phyloP scores from a whole-genome alignment of 2,113 vertebrate genomes.

The Ardeotis arabs region DNA sequence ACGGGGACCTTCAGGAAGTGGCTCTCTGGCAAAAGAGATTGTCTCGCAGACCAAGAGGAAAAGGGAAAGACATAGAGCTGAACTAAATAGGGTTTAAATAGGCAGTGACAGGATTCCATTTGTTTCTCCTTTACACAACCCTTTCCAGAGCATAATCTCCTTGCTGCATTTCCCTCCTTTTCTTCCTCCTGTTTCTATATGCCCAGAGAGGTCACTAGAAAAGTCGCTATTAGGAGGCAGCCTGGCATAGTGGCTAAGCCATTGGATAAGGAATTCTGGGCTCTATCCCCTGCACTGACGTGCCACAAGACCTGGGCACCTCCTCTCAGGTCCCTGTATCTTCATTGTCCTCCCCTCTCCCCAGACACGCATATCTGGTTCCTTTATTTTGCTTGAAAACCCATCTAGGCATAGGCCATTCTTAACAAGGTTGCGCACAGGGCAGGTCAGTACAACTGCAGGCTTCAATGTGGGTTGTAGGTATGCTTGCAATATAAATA shows the following conservation, averaged over 20 bases:
- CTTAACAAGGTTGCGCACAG: neutral
- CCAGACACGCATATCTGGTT: neutral
- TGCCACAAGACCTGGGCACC: neutral
- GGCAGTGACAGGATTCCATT: neutral
- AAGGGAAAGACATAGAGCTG: neutral
- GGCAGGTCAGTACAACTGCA: neutral
- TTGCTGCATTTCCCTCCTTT: neutral
- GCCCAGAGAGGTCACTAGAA: neutral
- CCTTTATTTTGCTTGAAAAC: constrained; percentile 27
- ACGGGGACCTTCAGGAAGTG: neutral
- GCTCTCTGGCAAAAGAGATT: neutral
- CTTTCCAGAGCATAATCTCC: neutral
- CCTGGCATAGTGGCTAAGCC: neutral
- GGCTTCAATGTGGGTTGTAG: neutral
- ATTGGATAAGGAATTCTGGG: neutral
- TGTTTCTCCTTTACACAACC: neutral
- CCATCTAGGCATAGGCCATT: neutral
- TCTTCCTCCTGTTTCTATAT: neutral
- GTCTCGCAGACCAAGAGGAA: neutral
- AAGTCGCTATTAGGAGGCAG: neutral
- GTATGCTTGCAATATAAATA: neutral
- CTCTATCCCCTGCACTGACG: neutral
- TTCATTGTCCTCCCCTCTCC: neutral
- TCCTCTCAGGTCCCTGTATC: neutral
- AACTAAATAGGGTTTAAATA: neutral